Percentiles rank a stretch among this genome's conserved stretches.
These are phyloP conservation scores for Drosophila subpulchrella DNA, from an alignment of 1,140 invertebrate species.

Conservation along the genomic window DNA sequence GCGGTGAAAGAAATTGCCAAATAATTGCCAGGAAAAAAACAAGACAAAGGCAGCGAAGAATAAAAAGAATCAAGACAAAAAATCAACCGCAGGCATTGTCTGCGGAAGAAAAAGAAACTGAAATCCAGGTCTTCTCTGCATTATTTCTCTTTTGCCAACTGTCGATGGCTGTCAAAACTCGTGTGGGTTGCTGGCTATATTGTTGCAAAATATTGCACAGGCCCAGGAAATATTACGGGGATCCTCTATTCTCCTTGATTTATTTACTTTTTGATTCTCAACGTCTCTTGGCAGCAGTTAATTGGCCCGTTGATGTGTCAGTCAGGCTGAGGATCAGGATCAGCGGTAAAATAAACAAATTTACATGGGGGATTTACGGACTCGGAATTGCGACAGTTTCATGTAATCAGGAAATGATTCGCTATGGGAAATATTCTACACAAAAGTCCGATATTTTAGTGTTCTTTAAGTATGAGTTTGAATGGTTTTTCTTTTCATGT, in stretches of 20 bases:
- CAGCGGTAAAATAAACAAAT: conserved; percentile 66
- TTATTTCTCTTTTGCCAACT: conserved; percentile 28
- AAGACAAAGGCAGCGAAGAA: conserved; percentile 25
- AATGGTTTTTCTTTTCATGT: not conserved
- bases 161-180: conserved; percentile 74
- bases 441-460: not conserved
- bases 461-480: not conserved
- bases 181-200: conserved; percentile 39
- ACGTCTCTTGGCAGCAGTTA: conserved; percentile 62
- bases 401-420: conserved; percentile 75
- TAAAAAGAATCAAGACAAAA: conserved; percentile 62
- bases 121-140: conserved; percentile 25
- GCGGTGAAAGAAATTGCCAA: conserved; percentile 69
- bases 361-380: conserved; percentile 19
- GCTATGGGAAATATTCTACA: conserved; percentile 11
- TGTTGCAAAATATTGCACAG: conserved; percentile 59
- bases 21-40: conserved; percentile 66
- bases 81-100: conserved; percentile 77
- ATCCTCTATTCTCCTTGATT: conserved; percentile 48
- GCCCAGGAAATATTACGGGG: conserved; percentile 72
- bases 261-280: conserved; percentile 78
- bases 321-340: conserved; percentile 53
- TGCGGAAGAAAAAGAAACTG: conserved; percentile 35
- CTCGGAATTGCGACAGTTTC: conserved; percentile 66
- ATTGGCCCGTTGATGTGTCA: conserved; percentile 70